Evolutionary conservation across 2,113 vertebrate species (phyloP).

Genomic region (Protobothrops mucrosquamatus): DNA sequence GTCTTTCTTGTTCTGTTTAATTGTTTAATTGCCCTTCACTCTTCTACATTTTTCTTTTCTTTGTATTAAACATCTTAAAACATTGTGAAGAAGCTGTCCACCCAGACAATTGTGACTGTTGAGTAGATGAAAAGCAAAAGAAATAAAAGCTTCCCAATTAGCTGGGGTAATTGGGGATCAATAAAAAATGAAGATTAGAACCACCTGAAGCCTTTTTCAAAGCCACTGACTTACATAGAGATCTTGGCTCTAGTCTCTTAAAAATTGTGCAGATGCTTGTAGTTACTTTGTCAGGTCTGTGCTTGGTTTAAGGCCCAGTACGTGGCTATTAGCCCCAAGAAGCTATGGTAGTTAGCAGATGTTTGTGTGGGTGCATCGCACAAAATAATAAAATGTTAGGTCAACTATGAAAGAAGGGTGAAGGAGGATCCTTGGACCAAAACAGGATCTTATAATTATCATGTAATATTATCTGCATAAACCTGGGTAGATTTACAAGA

Average conservation of each 20-base stretch:
- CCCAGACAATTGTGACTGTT: not conserved
- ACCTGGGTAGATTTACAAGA: not conserved
- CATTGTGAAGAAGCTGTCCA: not conserved
- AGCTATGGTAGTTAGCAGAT: not conserved
- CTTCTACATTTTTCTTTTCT: not conserved
- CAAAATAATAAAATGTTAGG: not conserved
- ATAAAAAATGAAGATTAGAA: not conserved
- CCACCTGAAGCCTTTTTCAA: not conserved
- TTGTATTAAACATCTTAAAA: not conserved
- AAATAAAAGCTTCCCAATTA: not conserved
- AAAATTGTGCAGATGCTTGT: not conserved
- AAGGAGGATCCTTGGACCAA: not conserved
- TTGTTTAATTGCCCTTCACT: not conserved
- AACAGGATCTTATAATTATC: not conserved
- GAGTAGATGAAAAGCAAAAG: not conserved
- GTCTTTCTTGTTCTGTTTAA: not conserved
- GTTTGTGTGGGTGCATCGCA: not conserved
- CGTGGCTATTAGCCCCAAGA: not conserved
- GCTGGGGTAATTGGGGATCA: not conserved
- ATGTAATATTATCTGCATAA: not conserved
- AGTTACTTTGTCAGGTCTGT: not conserved
- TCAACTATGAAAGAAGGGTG: not conserved
- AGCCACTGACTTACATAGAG: not conserved
- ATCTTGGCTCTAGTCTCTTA: not conserved
- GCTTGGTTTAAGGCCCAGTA: not conserved